These are phyloP conservation scores for Cyanocitta stelleri DNA, from an alignment of 2,113 vertebrate genomes.

Conservation along the genomic window DNA sequence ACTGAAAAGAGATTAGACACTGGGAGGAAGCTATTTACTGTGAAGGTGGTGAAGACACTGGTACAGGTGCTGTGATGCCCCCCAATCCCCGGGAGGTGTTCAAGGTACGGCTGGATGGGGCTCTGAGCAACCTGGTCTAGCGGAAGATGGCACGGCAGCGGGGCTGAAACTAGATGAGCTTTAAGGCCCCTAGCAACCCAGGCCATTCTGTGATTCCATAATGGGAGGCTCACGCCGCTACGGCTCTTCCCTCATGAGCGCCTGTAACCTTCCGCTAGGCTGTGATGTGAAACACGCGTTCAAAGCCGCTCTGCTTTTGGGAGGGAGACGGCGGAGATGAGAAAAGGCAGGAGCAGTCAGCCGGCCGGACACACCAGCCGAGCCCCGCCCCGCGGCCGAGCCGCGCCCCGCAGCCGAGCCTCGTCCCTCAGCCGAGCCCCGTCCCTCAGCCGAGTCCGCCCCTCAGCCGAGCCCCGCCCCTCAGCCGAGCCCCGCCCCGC, in stretches of 20 bases:
- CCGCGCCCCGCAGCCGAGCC: not conserved
- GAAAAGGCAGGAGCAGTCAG: fast-evolving
- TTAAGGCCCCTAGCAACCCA: not conserved
- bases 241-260: not conserved
- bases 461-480: not conserved
- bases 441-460: too few species aligned
- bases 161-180: not conserved
- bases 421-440: too few species aligned
- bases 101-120: too few species aligned
- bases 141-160: not conserved
- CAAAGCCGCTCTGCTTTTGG: fast-evolving
- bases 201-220: not conserved
- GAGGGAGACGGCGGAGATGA: fast-evolving
- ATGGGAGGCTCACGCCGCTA: not conserved
- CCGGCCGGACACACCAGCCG: fast-evolving
- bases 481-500: too few species aligned
- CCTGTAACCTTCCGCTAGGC: fast-evolving
- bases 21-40: not conserved
- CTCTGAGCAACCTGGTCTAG: not conserved
- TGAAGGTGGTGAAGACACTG: not conserved
- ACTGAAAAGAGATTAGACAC: not conserved
- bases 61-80: not conserved
- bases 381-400: too few species aligned
- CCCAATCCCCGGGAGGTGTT: not conserved
- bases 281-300: fast-evolving